Conservation (phyloP, 2,113 vertebrate genomes). For the Sisor rabdophorus region DNA sequence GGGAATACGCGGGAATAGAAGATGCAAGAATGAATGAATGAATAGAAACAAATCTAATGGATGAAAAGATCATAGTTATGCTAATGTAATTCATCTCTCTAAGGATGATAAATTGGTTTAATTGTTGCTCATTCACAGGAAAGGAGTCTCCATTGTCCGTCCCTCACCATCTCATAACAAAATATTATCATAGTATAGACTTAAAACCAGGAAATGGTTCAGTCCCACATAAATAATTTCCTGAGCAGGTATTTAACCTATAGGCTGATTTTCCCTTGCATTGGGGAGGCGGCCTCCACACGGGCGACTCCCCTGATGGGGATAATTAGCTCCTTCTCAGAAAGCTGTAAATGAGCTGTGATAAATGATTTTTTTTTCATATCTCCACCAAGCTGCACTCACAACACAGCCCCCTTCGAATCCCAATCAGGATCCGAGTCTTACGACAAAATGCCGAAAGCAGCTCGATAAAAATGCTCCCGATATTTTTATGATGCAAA, state of each 20-base stretch:
- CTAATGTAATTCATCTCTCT: no score
- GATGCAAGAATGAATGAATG: no score
- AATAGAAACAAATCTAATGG: no score
- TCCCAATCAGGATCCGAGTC: background rate
- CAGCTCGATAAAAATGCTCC: background rate
- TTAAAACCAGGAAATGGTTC: background rate
- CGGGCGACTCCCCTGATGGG: background rate
- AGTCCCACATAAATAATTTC: background rate
- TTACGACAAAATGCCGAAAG: background rate
- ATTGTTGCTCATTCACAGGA: no score
- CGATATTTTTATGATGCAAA: no score
- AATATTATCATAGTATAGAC: background rate
- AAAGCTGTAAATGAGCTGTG: background rate
- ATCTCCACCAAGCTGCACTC: constrained; percentile 1
- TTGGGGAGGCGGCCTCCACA: background rate
- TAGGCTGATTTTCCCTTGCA: background rate
- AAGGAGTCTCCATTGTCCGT: no score
- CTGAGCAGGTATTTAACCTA: constrained; percentile 16
- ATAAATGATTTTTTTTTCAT: constrained; percentile 28
- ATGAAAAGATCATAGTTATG: no score
- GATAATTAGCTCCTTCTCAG: constrained; percentile 35
- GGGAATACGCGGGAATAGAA: no score
- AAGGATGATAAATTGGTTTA: no score
- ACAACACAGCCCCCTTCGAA: background rate
- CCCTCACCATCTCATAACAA: background rate